Evolutionary conservation across 2,888 invertebrate species (phyloP), one percentile per base, ranked within the genome.

Genomic region (Plusia festucae): DNA sequence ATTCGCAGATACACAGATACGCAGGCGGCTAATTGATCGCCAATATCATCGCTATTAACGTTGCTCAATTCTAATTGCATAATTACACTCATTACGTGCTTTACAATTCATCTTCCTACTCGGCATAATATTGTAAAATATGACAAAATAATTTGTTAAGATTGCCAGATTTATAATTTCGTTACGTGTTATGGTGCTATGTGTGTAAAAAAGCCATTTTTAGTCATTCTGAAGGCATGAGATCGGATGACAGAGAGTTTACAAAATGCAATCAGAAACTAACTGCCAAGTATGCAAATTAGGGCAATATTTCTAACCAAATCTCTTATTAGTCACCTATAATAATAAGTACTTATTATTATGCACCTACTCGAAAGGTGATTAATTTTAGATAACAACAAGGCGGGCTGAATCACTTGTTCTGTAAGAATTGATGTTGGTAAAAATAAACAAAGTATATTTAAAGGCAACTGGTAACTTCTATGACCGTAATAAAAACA

Each of bases 21-120:
- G 65, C 61, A 18, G 46, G 49, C 57, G 66, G 70, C 78, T 85
- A 83, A 84, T 83, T 84, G 75, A 76, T 77, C 77, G 76, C 72
- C 82, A 78, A 82, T 78, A 84, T 80, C 78, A 79, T 73, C 67
- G 68, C 65, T 73, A 77, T 77, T 77, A 81, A 62, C 69, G 73
- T 73, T 65, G 65, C 61, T 73, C 53, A 55, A 58, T 34, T 68
- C 61, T 65, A 55, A 65, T 64, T 52, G 49, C 53, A 44, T 40
- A 22, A 66, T 55, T 57, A 63, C 16, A 52, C 24, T 1, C 30
- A 53, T 60, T 59, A 61, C 46, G 52, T 49, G 44, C 40, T 53
- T 32, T 16, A 49, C 53, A 46, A 54, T 53, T 61, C 34, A 27
- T 49, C 54, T 54, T 61, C 55, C 53, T 65, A 58, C 22, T 54